Evolutionary conservation across 2,113 vertebrate genomes (phyloP).

Genomic region (Chaetorhynchus papuensis): DNA sequence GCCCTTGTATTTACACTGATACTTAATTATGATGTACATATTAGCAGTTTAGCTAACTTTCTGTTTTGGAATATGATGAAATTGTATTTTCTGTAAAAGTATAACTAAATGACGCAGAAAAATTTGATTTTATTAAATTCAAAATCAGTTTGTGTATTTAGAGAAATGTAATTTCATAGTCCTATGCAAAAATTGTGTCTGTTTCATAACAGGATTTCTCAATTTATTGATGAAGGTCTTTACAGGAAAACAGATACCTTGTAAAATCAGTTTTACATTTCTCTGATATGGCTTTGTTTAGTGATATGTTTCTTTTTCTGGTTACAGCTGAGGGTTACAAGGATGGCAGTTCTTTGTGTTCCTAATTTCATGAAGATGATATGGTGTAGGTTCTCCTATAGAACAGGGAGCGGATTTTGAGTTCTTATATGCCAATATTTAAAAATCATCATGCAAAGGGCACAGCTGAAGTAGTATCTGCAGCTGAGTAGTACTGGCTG

Average conservation of each 20-base stretch:
- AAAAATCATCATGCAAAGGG: background rate
- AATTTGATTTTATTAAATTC: background rate
- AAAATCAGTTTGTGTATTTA: background rate
- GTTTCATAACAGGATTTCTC: background rate
- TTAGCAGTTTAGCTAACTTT: background rate
- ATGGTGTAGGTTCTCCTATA: background rate
- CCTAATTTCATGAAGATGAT: background rate
- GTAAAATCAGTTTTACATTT: background rate
- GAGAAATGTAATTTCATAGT: background rate
- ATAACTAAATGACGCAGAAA: background rate
- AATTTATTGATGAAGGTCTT: background rate
- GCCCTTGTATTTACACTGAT: background rate
- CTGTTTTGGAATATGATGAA: background rate
- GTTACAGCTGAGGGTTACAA: background rate
- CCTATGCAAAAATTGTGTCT: background rate
- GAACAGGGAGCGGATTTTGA: background rate
- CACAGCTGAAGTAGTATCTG: background rate
- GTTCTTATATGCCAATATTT: background rate
- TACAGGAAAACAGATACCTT: background rate
- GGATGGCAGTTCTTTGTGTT: background rate
- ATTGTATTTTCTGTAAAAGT: background rate
- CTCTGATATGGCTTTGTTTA: background rate
- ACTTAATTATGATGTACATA: background rate
- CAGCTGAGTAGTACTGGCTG: background rate
- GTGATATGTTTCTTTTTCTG: background rate